Evolutionary conservation across 2,797 vertebrate genomes (phyloP), one percentile per base, ranked within the genome.

Genomic region (Argyrosomus regius): DNA sequence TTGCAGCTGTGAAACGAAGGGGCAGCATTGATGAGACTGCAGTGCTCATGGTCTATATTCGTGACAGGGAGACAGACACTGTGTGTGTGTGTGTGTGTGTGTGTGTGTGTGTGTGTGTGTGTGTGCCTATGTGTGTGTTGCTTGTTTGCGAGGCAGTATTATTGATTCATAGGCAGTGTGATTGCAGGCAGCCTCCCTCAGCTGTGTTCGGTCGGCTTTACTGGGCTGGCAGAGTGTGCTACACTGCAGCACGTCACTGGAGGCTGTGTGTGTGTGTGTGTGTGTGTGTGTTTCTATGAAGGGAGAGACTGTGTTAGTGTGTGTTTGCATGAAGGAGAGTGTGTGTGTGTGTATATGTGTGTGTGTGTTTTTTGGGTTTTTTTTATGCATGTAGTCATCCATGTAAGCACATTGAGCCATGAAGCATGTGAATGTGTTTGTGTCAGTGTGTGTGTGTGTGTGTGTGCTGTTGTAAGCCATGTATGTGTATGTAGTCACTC

Each of bases 121-220:
- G 48, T 17, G 52, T 17, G 53, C 43, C 39, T 60, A 69, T 53
- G 54, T 60, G 46, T 54, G 72, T 62, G 52, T 28, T 68, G 31
- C 48, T 52, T 67, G 75, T 73, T 80, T 83, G 83, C 53, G 81
- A 63, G 77, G 80, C 80, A 73, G 84, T 77, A 69, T 77, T 94
- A 94, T 95, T 93, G 93, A 95, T 94, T 94, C 88, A 89, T 91
- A 90, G 89, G 77, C 76, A 48, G 85, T 71, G 81, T 87, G 90
- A 91, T 84, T 90, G 89, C 88, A 81, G 83, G 86, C 88, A 70
- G 83, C 79, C 74, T 86, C 84, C 75, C 68, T 90, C 80, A 82
- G 75, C 80, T 83, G 84, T 53, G 77, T 77, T 87, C 61, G 46
- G 12, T 83, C 22, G 68, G 52, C 81, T 79, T 80, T 75, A n/a